Conservation (phyloP, 2,888 invertebrate species). For the Synergus itoensis region DNA sequence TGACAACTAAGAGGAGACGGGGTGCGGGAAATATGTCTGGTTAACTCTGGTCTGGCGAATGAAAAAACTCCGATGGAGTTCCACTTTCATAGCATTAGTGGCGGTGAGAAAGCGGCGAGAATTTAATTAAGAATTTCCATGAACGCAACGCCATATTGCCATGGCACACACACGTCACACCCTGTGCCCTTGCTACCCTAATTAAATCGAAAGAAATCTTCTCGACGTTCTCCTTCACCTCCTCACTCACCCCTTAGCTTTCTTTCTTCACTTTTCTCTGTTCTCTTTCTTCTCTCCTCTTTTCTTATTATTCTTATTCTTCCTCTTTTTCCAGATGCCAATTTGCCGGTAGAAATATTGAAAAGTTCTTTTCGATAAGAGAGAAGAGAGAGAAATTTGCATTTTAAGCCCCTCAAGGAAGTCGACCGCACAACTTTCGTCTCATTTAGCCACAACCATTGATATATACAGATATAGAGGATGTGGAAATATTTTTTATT, state of each 20-base stretch:
- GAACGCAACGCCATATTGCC: conserved; percentile 60
- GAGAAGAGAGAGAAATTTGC: conserved; percentile 59
- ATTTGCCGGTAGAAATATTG: conserved; percentile 48
- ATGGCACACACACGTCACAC: conserved; percentile 67
- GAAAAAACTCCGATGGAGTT: conserved; percentile 57
- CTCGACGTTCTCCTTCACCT: conserved; percentile 45
- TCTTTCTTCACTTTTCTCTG: conserved; percentile 28
- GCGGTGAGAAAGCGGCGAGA: conserved; percentile 60
- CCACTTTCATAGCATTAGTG: conserved; percentile 48
- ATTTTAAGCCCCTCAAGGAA: conserved; percentile 56
- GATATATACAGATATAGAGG: neutral
- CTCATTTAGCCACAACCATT: conserved; percentile 44
- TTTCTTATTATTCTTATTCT: conserved; percentile 19
- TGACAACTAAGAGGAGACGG: conserved; percentile 46
- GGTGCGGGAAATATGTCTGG: conserved; percentile 49
- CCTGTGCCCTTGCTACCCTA: conserved; percentile 59
- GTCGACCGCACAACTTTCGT: conserved; percentile 47
- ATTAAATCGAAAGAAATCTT: conserved; percentile 74
- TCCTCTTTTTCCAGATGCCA: conserved; percentile 47
- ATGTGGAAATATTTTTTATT: too few species aligned
- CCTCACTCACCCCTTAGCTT: conserved; percentile 25
- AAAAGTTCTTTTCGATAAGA: conserved; percentile 50
- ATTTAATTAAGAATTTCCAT: conserved; percentile 75
- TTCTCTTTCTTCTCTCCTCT: neutral
- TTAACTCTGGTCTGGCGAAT: conserved; percentile 53